Evolutionary conservation across 2,113 vertebrate genomes (phyloP).

Genomic region (Dendrocopos noguchii): DNA sequence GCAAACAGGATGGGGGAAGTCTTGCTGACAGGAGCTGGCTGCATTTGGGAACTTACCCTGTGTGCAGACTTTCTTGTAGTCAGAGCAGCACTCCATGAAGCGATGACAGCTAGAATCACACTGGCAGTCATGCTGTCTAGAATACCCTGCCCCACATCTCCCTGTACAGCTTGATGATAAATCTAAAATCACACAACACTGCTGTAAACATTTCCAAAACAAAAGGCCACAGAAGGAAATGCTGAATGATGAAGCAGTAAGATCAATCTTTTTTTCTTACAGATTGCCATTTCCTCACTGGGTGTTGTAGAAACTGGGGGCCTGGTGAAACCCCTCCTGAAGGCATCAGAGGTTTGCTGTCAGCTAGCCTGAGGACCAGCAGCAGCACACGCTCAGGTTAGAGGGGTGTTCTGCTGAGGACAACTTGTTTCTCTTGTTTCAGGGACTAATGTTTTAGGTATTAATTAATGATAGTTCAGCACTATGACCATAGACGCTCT

Average conservation of each 20-base stretch:
- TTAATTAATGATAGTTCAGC: neutral
- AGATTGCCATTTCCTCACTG: neutral
- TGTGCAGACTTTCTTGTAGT: slow-evolving; percentile 87
- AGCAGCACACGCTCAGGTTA: fast-evolving
- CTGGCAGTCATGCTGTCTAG: slow-evolving; percentile 87
- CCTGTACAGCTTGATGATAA: slow-evolving; percentile 84
- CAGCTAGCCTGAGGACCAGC: neutral
- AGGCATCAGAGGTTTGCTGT: neutral
- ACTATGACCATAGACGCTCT: neutral
- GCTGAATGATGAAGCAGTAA: neutral
- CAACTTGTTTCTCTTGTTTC: neutral
- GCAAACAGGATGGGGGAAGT: neutral
- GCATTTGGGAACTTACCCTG: slow-evolving; percentile 77
- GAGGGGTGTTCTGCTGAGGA: neutral
- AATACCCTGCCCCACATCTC: slow-evolving; percentile 89
- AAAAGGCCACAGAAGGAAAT: neutral
- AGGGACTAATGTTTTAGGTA: neutral
- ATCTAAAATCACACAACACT: slow-evolving; percentile 80
- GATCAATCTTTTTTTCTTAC: neutral
- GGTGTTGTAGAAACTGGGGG: no score
- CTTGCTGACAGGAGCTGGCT: neutral
- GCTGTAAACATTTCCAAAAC: slow-evolving; percentile 60
- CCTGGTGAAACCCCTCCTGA: no score
- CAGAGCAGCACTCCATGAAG: slow-evolving; percentile 91
- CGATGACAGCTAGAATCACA: slow-evolving; percentile 90